Conservation (phyloP, 1,140 invertebrate species). For the Cecropterus lyciades region DNA sequence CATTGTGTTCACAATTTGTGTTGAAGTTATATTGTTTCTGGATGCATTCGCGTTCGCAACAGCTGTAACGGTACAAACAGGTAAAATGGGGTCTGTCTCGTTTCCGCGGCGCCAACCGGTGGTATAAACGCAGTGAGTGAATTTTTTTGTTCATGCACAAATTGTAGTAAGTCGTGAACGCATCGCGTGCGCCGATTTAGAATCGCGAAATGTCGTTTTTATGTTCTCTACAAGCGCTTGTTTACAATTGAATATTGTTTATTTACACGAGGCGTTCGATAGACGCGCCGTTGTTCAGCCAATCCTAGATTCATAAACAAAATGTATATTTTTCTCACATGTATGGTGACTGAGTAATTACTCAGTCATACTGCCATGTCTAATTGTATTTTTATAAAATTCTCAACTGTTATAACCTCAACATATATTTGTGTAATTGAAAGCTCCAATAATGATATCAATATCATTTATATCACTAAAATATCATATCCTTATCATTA, state of each 20-base stretch:
- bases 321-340: conserved; percentile 9
- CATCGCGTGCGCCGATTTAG: conserved; percentile 55
- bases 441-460: too few species aligned
- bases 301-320: conserved; percentile 19
- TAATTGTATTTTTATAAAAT: too few species aligned
- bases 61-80: conserved; percentile 46
- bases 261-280: conserved; percentile 64
- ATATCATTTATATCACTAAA: too few species aligned
- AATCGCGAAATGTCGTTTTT: conserved; percentile 67
- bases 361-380: too few species aligned
- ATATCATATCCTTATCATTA: too few species aligned
- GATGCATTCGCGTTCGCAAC: conserved; percentile 58
- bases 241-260: conserved; percentile 78
- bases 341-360: not conserved
- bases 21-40: conserved; percentile 62
- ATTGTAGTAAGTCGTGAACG: conserved; percentile 27
- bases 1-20: conserved; percentile 71
- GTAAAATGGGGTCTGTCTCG: conserved; percentile 40
- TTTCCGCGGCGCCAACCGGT: conserved; percentile 7
- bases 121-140: conserved; percentile 23
- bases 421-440: too few species aligned
- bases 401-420: too few species aligned
- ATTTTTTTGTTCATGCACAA: conserved; percentile 14
- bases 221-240: conserved; percentile 68
- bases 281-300: conserved; percentile 32